A percentile compares a stretch with the other conserved stretches of the same genome.
phyloP scores from a whole-genome alignment of 2,113 vertebrate genomes.

The Brachionichthys hirsutus region DNA sequence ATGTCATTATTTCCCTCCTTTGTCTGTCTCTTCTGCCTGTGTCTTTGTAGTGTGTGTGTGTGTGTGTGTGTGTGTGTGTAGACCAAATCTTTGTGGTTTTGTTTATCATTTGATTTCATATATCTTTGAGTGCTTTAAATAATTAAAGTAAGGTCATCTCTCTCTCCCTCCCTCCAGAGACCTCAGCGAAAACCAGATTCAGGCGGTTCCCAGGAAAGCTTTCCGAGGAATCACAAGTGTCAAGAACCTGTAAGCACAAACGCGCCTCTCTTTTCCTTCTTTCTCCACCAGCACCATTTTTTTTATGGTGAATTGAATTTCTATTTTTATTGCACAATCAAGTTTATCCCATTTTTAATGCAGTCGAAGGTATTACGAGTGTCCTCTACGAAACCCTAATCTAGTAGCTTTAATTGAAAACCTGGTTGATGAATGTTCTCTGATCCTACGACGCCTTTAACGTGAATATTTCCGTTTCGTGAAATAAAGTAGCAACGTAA shows the following conservation, averaged over 20 bases:
- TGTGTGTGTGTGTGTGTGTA: not conserved
- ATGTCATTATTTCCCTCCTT: slow-evolving; percentile 46
- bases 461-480: too few relatives aligned
- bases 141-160: slow-evolving; percentile 53
- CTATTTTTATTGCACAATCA: not conserved
- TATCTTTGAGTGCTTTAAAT: slow-evolving; percentile 40
- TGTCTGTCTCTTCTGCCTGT: slow-evolving; percentile 34
- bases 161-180: slow-evolving; percentile 81
- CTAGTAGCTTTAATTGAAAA: too few relatives aligned
- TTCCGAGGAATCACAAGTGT: slow-evolving; percentile 94
- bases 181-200: slow-evolving; percentile 97
- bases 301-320: not conserved
- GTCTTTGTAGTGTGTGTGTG: slow-evolving; percentile 47
- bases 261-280: not conserved
- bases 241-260: slow-evolving; percentile 93
- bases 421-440: too few relatives aligned
- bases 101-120: slow-evolving; percentile 46
- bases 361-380: not conserved
- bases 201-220: slow-evolving; percentile 96
- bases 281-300: not conserved
- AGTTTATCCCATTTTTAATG: not conserved
- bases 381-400: not conserved
- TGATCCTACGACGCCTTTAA: too few relatives aligned
- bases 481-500: too few relatives aligned
- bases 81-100: slow-evolving; percentile 49